Conservation (phyloP, 2,113 vertebrate species). For the Electrona antarctica region DNA sequence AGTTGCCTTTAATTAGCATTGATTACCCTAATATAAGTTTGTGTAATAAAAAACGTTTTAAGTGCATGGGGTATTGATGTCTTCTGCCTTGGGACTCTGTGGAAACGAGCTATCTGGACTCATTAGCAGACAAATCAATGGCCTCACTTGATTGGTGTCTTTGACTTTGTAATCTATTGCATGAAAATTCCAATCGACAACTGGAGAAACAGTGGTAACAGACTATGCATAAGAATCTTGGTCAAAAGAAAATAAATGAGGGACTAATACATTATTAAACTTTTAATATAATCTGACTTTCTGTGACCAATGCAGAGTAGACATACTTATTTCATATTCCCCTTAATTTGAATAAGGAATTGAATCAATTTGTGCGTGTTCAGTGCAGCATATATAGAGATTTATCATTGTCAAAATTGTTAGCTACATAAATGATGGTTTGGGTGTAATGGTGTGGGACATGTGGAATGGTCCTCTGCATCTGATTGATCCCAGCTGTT, state of each 20-base stretch:
- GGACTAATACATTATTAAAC: not conserved
- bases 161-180: constrained; percentile 58
- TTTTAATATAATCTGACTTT: constrained; percentile 22
- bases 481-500: not conserved
- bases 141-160: constrained; percentile 54
- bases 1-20: constrained; percentile 5
- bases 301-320: not conserved
- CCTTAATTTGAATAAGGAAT: not conserved
- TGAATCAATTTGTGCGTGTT: no score
- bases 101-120: constrained; percentile 46
- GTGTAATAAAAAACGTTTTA: constrained; percentile 38
- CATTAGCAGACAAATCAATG: constrained; percentile 66
- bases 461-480: not conserved
- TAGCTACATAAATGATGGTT: not conserved
- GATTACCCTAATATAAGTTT: constrained; percentile 20
- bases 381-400: not conserved
- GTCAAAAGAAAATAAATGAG: not conserved
- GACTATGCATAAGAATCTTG: constrained; percentile 37
- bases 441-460: not conserved
- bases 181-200: constrained; percentile 43
- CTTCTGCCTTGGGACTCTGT: constrained; percentile 34
- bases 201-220: constrained; percentile 29
- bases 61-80: constrained; percentile 49
- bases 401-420: not conserved
- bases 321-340: not conserved